Evolutionary conservation across 1,140 invertebrate species (phyloP).

Genomic region (Matsumurasca onukii): DNA sequence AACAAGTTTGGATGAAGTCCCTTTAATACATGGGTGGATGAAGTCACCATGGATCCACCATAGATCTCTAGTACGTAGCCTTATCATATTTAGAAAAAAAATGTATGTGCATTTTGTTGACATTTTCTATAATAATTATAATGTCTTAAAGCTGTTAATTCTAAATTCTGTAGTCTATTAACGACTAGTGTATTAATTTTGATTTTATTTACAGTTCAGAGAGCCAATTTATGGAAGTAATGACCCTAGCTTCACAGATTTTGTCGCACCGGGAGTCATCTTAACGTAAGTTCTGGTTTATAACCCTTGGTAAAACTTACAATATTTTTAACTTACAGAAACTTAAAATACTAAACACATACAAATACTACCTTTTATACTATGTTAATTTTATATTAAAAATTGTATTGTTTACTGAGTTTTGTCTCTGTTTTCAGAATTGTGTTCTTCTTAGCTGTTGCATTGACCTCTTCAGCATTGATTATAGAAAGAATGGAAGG

Average conservation of each 20-base stretch:
- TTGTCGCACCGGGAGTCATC: slow-evolving; percentile 92
- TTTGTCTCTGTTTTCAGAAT: slow-evolving; percentile 81
- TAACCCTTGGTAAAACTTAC: background rate
- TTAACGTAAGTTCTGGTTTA: slow-evolving; percentile 65
- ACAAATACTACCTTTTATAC: background rate
- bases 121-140: too few relatives aligned
- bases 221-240: slow-evolving; percentile 84
- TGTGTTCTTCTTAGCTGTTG: slow-evolving; percentile 92
- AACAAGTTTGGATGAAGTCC: too few relatives aligned
- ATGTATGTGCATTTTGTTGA: too few relatives aligned
- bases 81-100: too few relatives aligned
- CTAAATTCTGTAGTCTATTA: too few relatives aligned
- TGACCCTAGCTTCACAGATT: slow-evolving; percentile 88
- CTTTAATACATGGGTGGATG: too few relatives aligned
- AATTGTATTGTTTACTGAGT: too few relatives aligned
- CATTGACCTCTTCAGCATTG: slow-evolving; percentile 87
- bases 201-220: slow-evolving; percentile 60
- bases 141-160: too few relatives aligned
- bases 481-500: slow-evolving; percentile 87
- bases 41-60: too few relatives aligned
- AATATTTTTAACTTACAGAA: background rate
- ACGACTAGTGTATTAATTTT: too few relatives aligned
- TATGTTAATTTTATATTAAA: slow-evolving; percentile 32
- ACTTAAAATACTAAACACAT: too few relatives aligned
- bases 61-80: too few relatives aligned